phyloP scores from a whole-genome alignment of 2,888 invertebrate species.

The Cecidostiba fungosa region DNA sequence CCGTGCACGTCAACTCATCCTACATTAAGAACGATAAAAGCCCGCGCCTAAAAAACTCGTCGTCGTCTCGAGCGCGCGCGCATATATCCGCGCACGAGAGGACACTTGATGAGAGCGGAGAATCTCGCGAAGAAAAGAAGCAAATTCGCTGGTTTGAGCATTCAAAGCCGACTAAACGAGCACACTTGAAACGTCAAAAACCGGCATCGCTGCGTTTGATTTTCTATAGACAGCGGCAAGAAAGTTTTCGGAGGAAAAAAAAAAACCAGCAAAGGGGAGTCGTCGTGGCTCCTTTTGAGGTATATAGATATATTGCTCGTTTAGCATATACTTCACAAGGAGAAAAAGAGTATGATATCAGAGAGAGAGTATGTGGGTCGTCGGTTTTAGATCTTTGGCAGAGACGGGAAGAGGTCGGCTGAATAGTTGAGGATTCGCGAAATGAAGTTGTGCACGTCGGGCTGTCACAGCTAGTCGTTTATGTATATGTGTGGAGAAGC shows the following conservation, averaged over 20 bases:
- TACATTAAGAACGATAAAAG: neutral
- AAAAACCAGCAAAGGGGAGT: neutral
- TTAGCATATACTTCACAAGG: too few relatives aligned
- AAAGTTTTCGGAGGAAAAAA: neutral
- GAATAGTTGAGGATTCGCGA: neutral
- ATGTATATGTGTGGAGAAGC: neutral
- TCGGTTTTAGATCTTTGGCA: neutral
- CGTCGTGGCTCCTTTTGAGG: neutral
- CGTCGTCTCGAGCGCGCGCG: neutral
- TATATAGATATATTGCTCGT: too few relatives aligned
- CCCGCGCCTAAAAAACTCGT: neutral
- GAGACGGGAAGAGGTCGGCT: neutral
- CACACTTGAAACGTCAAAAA: constrained; percentile 52
- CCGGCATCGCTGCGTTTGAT: constrained; percentile 39
- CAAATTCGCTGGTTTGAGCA: constrained; percentile 21
- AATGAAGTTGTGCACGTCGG: constrained; percentile 18
- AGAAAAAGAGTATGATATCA: too few relatives aligned
- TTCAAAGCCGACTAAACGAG: constrained; percentile 39
- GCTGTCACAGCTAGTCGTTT: too few relatives aligned
- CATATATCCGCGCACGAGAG: neutral
- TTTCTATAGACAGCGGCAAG: constrained; percentile 14
- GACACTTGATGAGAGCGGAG: constrained; percentile 18
- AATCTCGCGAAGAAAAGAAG: constrained; percentile 40
- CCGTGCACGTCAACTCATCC: neutral
- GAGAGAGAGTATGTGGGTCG: neutral